Conservation (phyloP, 2,797 vertebrate species). For the Crocodylus rhombifer region DNA sequence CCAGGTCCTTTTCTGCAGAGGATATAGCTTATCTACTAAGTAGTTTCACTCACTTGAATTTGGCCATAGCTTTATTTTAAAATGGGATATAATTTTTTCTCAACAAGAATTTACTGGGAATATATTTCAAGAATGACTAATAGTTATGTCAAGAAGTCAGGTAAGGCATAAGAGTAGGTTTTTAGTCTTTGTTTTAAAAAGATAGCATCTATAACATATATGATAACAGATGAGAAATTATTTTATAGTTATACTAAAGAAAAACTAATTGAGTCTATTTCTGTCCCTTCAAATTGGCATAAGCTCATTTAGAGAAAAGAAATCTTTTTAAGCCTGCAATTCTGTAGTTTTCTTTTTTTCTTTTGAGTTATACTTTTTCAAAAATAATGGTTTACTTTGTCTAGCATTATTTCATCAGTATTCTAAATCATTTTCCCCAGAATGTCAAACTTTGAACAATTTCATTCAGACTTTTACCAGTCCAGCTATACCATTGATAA, state of each 20-base stretch:
- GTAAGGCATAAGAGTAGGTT: neutral
- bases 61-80: neutral
- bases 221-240: neutral
- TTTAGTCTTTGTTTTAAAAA: neutral
- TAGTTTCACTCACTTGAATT: neutral
- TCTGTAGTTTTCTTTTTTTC: neutral
- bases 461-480: slow-evolving; percentile 89
- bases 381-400: neutral
- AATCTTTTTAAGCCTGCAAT: neutral
- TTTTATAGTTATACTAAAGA: neutral
- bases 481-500: slow-evolving; percentile 87
- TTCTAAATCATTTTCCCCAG: slow-evolving; percentile 57
- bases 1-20: neutral
- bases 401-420: neutral
- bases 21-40: neutral
- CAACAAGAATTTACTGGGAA: neutral
- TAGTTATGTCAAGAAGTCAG: neutral
- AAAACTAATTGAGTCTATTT: neutral
- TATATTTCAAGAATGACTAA: neutral
- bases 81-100: neutral
- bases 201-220: neutral
- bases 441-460: slow-evolving; percentile 86
- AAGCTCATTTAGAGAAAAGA: neutral
- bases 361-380: neutral
- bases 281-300: neutral